Base-by-base conservation (phyloP, 2,888 invertebrate species). In the Apodemia duryi region DNA sequence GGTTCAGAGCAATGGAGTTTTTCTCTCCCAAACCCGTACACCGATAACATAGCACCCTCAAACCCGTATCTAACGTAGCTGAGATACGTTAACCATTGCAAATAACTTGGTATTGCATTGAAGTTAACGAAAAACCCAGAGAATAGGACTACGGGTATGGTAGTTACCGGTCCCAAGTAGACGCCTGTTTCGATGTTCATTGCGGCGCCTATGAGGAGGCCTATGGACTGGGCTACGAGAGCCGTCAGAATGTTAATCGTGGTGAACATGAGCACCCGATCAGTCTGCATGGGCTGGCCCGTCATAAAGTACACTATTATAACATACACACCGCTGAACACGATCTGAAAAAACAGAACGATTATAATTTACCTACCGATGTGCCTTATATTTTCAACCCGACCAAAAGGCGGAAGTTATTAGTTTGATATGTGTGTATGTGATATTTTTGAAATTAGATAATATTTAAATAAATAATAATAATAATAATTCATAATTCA, bases 241-340 rank as follows among this genome's bases (percentile, higher is more conserved):
- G 98, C 97, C 41, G 97, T 97, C 63, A 98, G 94, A 68, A 97
- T 96, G 80, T 92, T 92, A 69, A 92, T 92, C 13, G 95, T 93
- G 7, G 96, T 93, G 76, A 96, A 96, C 95, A 97, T 96, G 52
- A 95, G 89, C 79, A 97, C 96, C 64, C 98, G 94, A 68, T 95
- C 94, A 65, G 95, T 93, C 78, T 98, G 97, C 89, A 96, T 94
- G n/a, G 98, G 98, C 84, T 99, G 98, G 9, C 97, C 96, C 38
- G 98, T 98, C 95, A 98, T 96, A 89, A 97, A 98, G 90, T 98
- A 99, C 11, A 98, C 97, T 73, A 98, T 98, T 75, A 96, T 93
- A 66, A 97, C 95, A 84, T 97, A 98, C 43, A 97, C 95, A 66
- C 96, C 94, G 64, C 97, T 97, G 84, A 97, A 96, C 68, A 97